Conservation (phyloP, 1,140 invertebrate species). For the Yoshiicerus persimilis region DNA sequence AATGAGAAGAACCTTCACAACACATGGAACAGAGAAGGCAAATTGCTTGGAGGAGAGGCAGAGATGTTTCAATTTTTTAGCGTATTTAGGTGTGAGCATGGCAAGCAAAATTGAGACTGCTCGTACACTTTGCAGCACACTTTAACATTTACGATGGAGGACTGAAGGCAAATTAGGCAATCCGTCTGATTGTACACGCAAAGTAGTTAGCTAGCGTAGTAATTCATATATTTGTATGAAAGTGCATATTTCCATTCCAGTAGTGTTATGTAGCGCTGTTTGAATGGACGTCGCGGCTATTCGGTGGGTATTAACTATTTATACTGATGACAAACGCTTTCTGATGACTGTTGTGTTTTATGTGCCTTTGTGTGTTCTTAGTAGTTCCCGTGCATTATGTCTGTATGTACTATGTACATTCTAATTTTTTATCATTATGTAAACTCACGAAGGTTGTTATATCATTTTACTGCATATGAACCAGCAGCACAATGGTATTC, state of each 20-base stretch:
- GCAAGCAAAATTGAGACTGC: neutral
- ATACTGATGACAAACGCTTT: neutral
- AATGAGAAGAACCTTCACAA: neutral
- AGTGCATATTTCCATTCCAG: too few relatives aligned
- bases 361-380: neutral
- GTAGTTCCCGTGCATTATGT: neutral
- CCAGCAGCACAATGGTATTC: neutral
- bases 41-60: neutral
- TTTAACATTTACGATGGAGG: neutral
- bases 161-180: neutral
- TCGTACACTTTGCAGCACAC: neutral
- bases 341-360: neutral
- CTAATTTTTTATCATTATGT: constrained; percentile 4
- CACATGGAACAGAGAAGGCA: neutral
- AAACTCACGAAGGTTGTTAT: neutral
- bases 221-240: too few relatives aligned
- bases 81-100: neutral
- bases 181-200: neutral
- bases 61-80: neutral
- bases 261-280: neutral
- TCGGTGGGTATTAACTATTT: neutral
- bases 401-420: neutral
- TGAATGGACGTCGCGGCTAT: neutral
- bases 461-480: neutral
- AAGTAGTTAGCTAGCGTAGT: neutral